phyloP scores from a whole-genome alignment of 2,113 vertebrate genomes.

The Ivindomyrus marchei region DNA sequence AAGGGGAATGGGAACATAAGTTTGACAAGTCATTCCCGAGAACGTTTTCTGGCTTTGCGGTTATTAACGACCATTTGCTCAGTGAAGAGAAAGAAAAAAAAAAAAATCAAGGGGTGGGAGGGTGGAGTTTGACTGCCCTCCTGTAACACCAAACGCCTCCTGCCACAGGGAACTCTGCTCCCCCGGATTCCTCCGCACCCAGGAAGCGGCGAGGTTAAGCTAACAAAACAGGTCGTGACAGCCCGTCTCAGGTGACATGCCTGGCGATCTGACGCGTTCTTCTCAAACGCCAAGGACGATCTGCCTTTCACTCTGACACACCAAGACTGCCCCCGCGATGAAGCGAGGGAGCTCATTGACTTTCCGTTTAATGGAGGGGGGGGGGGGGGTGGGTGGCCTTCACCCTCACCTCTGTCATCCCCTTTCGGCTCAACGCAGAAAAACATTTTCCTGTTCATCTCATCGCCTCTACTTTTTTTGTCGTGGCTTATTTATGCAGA shows the following conservation, averaged over 20 bases:
- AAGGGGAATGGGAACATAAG: not conserved
- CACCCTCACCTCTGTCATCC: slow-evolving; percentile 1
- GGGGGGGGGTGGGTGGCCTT: not conserved
- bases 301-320: not conserved
- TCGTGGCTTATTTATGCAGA: not conserved
- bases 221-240: not conserved
- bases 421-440: not conserved
- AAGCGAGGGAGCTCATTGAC: not conserved
- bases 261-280: not conserved
- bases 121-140: not conserved
- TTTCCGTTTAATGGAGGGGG: not conserved
- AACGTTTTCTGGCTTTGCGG: not conserved
- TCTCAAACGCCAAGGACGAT: not conserved
- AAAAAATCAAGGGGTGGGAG: not conserved
- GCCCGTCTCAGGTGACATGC: not conserved
- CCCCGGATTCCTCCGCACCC: not conserved
- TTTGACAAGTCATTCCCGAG: not conserved
- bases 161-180: not conserved
- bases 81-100: not conserved
- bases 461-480: not conserved
- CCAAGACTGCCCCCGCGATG: not conserved
- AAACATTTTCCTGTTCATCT: not conserved
- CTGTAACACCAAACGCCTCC: not conserved
- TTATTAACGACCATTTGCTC: not conserved
- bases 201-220: not conserved